Evolutionary conservation across 2,797 vertebrate genomes (phyloP), one percentile per base, ranked within the genome.

Genomic region (Pteronotus mesoamericanus): DNA sequence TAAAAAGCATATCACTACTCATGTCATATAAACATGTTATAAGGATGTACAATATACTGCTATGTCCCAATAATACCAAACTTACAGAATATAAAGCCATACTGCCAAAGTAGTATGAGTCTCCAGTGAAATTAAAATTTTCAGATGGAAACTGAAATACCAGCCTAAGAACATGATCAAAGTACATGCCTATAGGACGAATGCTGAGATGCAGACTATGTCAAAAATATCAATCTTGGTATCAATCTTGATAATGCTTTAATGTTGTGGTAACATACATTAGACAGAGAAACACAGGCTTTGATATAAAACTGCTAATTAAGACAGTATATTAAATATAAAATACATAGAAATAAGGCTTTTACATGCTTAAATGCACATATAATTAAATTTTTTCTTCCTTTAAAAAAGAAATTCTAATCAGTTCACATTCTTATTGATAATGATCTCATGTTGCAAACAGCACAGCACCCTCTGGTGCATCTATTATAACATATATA

Each of bases 391-490:
- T 9, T 22, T 82, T 94, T 97, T 95, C 95, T 97, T 95, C 95
- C 79, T 96, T 89, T 88, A 96, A 69, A 82, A 82, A 74, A 94
- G 94, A 93, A 91, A 46, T 95, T 94, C 83, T 91, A 89, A 96
- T 96, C 75, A 95, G 69, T 91, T 96, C 94, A 96, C 59, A 94
- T 85, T 94, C 75, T 95, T 94, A 84, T 66, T 94, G 86, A 95
- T 80, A 69, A 93, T 87, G 94, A 95, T 97, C 94, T 96, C 93
- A 39, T 96, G 97, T 92, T 98, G 93, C 90, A 98, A 98, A 98
- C 94, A 98, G 95, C 97, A 98, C 3, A 98, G 98, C 98, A 98
- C 98, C 98, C 98, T 98, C 98, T 98, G 98, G 97, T 98, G 98
- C 97, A 98, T 95, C 85, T 97, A 59, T 51, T 96, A 88, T 78